phyloP scores from a whole-genome alignment of 2,888 invertebrate genomes.

The Cryptocheilus praepositus region DNA sequence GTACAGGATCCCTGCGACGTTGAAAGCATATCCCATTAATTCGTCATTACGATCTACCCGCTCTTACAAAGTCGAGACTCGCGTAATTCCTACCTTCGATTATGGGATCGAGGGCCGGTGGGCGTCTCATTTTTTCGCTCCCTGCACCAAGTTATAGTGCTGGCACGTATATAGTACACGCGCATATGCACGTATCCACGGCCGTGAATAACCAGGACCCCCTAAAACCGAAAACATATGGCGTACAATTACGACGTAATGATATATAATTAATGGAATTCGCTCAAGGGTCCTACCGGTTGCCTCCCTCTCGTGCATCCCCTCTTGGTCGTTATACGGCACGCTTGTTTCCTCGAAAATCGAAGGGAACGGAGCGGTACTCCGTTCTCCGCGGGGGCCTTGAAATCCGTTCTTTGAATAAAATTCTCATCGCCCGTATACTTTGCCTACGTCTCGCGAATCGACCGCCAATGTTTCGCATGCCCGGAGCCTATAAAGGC shows the following conservation, averaged over 20 bases:
- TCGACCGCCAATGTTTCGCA: conserved; percentile 35
- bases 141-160: no score
- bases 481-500: conserved; percentile 43
- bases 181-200: no score
- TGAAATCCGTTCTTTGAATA: conserved; percentile 35
- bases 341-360: conserved; percentile 51
- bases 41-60: conserved; percentile 1
- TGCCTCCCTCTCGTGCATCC: background rate
- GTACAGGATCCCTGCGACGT: no score
- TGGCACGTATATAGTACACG: no score
- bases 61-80: conserved; percentile 9
- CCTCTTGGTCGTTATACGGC: conserved; percentile 30
- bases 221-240: conserved; percentile 53
- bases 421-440: conserved; percentile 40
- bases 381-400: conserved; percentile 21
- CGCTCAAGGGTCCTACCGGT: conserved; percentile 15
- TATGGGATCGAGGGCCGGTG: no score
- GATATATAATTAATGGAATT: conserved; percentile 60
- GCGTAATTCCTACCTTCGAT: conserved; percentile 17
- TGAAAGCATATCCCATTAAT: background rate
- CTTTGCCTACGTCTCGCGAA: background rate
- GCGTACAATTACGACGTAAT: conserved; percentile 59
- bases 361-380: conserved; percentile 28
- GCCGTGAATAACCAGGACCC: conserved; percentile 29
- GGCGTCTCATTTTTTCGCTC: no score